These are phyloP conservation scores for Pandion haliaetus DNA, from an alignment of 2,113 vertebrate species.

Conservation along the genomic window DNA sequence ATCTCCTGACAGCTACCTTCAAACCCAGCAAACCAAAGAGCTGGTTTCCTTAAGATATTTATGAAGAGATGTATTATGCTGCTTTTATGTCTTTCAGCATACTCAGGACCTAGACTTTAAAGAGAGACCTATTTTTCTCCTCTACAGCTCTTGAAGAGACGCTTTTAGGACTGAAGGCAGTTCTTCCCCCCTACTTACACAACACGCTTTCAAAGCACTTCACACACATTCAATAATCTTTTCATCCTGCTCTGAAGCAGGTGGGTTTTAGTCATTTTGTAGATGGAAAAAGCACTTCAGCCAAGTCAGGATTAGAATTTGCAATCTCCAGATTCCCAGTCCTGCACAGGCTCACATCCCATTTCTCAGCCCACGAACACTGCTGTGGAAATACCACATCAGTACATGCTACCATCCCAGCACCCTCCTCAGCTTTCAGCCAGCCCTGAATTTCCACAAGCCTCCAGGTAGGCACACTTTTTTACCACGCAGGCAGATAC, in stretches of 20 bases:
- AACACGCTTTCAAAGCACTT: conserved; percentile 32
- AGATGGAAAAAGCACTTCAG: conserved; percentile 43
- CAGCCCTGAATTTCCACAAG: neutral
- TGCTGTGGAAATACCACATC: neutral
- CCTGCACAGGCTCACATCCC: neutral
- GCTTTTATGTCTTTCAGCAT: conserved; percentile 28
- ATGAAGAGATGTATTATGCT: neutral
- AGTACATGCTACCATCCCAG: neutral
- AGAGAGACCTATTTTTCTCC: conserved; percentile 16
- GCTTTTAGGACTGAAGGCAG: conserved; percentile 31
- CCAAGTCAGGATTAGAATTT: neutral
- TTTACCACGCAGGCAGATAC: neutral
- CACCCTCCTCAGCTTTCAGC: neutral
- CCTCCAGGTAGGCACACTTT: neutral
- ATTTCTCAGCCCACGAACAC: neutral
- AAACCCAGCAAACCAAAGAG: neutral
- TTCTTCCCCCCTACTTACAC: neutral
- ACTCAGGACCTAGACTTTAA: conserved; percentile 1
- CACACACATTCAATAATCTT: conserved; percentile 40
- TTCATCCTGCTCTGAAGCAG: conserved; percentile 35
- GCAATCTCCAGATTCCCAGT: neutral
- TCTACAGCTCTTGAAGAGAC: neutral
- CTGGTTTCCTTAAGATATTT: neutral
- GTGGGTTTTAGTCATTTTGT: neutral
- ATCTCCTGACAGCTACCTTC: neutral